Conservation (phyloP, 2,113 vertebrate species). For the Microtus pennsylvanicus region DNA sequence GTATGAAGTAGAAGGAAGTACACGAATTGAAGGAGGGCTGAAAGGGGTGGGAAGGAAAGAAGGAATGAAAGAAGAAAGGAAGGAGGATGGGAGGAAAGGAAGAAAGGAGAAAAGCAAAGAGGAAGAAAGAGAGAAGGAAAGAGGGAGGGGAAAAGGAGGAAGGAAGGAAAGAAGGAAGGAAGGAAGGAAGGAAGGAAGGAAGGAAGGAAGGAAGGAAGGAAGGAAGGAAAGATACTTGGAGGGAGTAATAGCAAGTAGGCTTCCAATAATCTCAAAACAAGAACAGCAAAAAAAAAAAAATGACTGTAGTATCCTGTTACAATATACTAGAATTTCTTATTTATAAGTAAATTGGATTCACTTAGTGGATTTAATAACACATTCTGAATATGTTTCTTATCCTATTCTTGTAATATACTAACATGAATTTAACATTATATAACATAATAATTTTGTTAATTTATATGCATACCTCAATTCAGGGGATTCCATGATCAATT, state of each 20-base stretch:
- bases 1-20: not conserved
- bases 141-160: not conserved
- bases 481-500: not conserved
- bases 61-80: not conserved
- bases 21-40: not conserved
- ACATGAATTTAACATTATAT: conserved; percentile 21
- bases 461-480: not conserved
- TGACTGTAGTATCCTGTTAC: not conserved
- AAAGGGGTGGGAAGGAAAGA: too few species aligned
- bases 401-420: conserved; percentile 8
- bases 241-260: too few species aligned
- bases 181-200: too few species aligned
- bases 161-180: rapidly evolving
- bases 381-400: not conserved
- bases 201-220: too few species aligned
- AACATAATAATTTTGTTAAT: not conserved
- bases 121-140: too few species aligned
- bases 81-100: too few species aligned
- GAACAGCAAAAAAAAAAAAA: not conserved
- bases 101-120: not conserved
- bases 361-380: not conserved
- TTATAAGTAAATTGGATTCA: not conserved
- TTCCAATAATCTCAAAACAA: not conserved
- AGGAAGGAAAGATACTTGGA: not conserved
- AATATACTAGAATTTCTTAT: not conserved